A percentile compares a stretch with the other conserved stretches of the same genome.
phyloP scores from a whole-genome alignment of 2,888 invertebrate species.

The Drosophila merina region DNA sequence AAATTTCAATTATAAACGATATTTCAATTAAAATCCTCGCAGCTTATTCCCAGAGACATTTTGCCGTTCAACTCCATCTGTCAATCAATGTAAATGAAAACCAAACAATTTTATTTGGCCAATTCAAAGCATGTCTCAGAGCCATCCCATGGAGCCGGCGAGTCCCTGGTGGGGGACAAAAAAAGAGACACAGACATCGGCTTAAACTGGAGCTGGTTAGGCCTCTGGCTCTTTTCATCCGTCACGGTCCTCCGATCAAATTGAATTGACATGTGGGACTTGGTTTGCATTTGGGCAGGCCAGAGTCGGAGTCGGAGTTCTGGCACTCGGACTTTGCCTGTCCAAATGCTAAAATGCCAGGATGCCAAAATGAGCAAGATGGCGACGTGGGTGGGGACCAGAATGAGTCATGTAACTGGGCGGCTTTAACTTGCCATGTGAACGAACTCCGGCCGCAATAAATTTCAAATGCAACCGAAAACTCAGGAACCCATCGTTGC shows the following conservation, averaged over 20 bases:
- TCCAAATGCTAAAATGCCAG: slow-evolving; percentile 15
- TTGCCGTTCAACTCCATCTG: slow-evolving; percentile 20
- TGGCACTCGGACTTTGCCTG: background rate
- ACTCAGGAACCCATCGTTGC: slow-evolving; percentile 48
- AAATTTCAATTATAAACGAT: slow-evolving; percentile 36
- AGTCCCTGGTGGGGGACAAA: slow-evolving; percentile 18
- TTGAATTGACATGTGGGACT: slow-evolving; percentile 75
- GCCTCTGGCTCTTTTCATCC: slow-evolving; percentile 30
- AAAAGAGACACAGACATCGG: slow-evolving; percentile 1
- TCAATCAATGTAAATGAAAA: slow-evolving; percentile 59
- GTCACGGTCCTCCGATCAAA: slow-evolving; percentile 58
- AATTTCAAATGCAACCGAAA: slow-evolving; percentile 73
- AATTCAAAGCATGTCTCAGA: slow-evolving; percentile 9
- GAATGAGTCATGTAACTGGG: slow-evolving; percentile 72
- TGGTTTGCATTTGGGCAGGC: slow-evolving; percentile 52
- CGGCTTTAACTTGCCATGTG: slow-evolving; percentile 74
- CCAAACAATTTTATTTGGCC: slow-evolving; percentile 60
- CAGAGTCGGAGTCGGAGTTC: slow-evolving; percentile 23
- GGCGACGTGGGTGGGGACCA: slow-evolving; percentile 29
- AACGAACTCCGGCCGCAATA: slow-evolving; percentile 77
- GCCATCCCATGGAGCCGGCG: slow-evolving; percentile 5
- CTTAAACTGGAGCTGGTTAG: slow-evolving; percentile 27
- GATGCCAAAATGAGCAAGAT: slow-evolving; percentile 25
- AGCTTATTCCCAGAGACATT: slow-evolving; percentile 11
- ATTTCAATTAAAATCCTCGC: slow-evolving; percentile 21